These are phyloP conservation scores for Myopa testacea DNA, from an alignment of 2,888 invertebrate genomes.

Conservation along the genomic window DNA sequence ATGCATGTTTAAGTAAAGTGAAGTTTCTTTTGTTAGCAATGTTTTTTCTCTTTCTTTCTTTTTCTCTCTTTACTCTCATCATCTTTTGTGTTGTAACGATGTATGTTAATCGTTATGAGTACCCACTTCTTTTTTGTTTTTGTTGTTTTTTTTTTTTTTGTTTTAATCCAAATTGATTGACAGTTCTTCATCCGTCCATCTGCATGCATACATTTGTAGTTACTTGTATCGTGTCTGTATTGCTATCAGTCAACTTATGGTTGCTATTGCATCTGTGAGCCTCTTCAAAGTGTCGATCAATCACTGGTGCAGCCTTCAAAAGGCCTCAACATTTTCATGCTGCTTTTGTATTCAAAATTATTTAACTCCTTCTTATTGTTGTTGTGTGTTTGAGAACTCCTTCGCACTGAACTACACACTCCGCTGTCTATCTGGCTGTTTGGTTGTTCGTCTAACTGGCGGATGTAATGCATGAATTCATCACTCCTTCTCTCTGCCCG, in stretches of 20 bases:
- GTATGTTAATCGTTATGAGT: conserved; percentile 17
- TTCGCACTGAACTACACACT: not conserved
- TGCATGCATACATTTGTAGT: not conserved
- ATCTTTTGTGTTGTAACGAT: not conserved
- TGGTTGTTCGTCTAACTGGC: not conserved
- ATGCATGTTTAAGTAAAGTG: not conserved
- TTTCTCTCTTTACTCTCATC: not conserved
- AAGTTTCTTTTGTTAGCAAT: not conserved
- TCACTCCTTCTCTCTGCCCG: not conserved
- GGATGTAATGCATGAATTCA: not conserved
- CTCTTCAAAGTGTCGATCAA: conserved; percentile 37
- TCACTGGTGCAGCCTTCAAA: conserved; percentile 10
- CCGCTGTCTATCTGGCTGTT: not conserved
- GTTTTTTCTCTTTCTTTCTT: not conserved
- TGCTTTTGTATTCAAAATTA: not conserved
- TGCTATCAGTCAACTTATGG: not conserved
- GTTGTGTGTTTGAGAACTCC: not conserved
- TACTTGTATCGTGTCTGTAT: not conserved
- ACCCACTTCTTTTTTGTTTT: not conserved
- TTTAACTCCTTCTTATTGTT: not conserved
- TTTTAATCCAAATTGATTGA: conserved; percentile 29
- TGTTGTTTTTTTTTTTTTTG: not conserved
- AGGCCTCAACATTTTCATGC: conserved; percentile 12
- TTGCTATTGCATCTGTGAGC: not conserved
- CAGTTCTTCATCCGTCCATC: conserved; percentile 25